Conservation (phyloP, 2,797 vertebrate species). For the Peromyscus attwateri region DNA sequence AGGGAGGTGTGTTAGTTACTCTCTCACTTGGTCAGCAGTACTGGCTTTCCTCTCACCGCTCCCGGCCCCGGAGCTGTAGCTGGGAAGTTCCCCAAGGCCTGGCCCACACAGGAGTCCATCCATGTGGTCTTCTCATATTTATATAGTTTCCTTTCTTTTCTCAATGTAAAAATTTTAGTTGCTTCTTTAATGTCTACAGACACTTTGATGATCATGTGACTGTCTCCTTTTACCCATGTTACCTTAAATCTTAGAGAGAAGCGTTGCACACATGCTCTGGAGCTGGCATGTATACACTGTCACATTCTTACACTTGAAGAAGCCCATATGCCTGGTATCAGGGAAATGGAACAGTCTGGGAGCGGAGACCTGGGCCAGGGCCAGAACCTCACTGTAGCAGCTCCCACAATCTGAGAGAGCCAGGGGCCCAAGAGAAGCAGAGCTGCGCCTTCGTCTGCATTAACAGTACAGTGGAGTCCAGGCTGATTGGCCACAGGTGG, state of each 20-base stretch:
- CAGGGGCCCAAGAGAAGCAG: neutral
- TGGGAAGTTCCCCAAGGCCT: neutral
- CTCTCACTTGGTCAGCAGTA: neutral
- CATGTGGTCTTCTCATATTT: neutral
- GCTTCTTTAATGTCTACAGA: neutral
- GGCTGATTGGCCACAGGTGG: too few relatives aligned
- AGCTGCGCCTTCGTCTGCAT: fast-evolving
- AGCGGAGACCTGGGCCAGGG: neutral
- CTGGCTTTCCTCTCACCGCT: neutral
- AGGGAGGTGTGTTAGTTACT: neutral
- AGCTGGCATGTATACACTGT: too few relatives aligned
- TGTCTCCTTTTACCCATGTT: neutral
- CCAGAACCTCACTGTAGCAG: neutral
- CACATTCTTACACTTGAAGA: neutral
- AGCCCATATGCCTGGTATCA: neutral
- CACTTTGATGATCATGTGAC: neutral
- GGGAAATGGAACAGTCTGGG: neutral
- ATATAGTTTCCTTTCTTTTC: neutral
- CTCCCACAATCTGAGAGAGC: neutral
- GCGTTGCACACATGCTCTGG: neutral
- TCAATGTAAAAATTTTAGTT: neutral
- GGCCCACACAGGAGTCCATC: neutral
- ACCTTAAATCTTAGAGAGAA: neutral
- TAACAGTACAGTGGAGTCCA: neutral
- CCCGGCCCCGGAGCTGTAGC: neutral